These are phyloP conservation scores for Orthosia cruda DNA, from an alignment of 2,888 invertebrate genomes.

Conservation along the genomic window DNA sequence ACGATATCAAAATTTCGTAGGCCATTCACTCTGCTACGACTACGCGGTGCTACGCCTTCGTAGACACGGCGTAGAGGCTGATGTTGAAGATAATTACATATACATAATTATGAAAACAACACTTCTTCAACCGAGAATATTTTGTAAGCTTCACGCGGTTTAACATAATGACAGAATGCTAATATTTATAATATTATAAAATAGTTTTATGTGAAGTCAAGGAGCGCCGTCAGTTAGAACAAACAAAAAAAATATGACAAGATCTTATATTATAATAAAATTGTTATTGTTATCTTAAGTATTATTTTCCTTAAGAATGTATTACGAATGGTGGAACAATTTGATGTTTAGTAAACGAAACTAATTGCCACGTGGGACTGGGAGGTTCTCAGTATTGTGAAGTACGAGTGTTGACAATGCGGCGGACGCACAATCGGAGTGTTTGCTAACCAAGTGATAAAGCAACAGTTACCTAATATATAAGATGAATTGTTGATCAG, in stretches of 20 bases:
- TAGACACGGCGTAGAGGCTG: constrained; percentile 21
- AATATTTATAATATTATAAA: constrained; percentile 9
- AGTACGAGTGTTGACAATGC: background rate
- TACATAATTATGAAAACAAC: background rate
- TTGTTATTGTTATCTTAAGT: constrained; percentile 8
- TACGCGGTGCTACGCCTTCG: constrained; percentile 43
- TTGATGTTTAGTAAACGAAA: constrained; percentile 44
- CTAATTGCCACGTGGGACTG: constrained; percentile 44
- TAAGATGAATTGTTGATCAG: background rate
- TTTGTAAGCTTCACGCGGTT: background rate
- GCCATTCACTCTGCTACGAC: constrained; percentile 15
- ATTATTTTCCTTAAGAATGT: constrained; percentile 34
- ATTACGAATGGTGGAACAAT: constrained; percentile 26
- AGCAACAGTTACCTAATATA: background rate
- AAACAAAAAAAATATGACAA: background rate
- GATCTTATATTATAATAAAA: constrained; percentile 4
- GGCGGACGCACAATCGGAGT: background rate
- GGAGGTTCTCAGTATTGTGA: constrained; percentile 40
- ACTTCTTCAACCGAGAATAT: background rate
- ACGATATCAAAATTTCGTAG: constrained; percentile 20
- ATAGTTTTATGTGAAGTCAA: background rate
- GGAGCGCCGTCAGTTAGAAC: too few relatives aligned
- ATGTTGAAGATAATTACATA: background rate
- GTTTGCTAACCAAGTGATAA: constrained; percentile 26
- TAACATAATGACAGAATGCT: background rate